Conservation (phyloP, 2,113 vertebrate genomes). For the Polyodon spathula region DNA sequence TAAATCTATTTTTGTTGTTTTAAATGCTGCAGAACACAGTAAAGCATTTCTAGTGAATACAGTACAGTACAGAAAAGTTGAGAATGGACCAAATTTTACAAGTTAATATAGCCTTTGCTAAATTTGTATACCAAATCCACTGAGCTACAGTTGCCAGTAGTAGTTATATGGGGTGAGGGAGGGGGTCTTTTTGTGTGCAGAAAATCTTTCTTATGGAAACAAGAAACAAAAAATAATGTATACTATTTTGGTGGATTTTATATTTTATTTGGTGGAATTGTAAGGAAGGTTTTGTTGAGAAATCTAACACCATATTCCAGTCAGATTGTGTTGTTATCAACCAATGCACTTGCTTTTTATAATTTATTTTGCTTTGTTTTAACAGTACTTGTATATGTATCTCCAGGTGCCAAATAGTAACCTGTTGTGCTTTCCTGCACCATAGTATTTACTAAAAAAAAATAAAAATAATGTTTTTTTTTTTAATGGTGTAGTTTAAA, state of each 20-base stretch:
- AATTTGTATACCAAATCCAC: constrained; percentile 55
- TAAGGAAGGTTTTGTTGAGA: not conserved
- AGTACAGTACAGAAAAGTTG: constrained; percentile 41
- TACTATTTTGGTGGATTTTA: constrained; percentile 52
- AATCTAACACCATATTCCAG: not conserved
- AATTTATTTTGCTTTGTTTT: constrained; percentile 43
- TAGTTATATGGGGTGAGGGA: constrained; percentile 56
- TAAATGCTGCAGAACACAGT: not conserved
- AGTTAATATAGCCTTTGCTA: constrained; percentile 62
- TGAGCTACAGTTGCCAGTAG: constrained; percentile 62
- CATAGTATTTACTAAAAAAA: constrained; percentile 42
- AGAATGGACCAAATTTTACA: constrained; percentile 69
- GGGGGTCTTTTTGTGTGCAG: constrained; percentile 57
- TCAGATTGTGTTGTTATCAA: constrained; percentile 40
- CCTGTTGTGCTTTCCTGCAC: constrained; percentile 45
- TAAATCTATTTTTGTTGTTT: constrained; percentile 3
- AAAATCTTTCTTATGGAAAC: constrained; percentile 69
- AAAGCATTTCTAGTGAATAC: constrained; percentile 43
- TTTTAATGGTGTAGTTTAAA: constrained; percentile 53
- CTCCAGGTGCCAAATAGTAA: constrained; percentile 58
- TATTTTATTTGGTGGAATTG: constrained; percentile 46
- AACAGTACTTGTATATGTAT: constrained; percentile 24
- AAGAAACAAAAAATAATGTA: constrained; percentile 48
- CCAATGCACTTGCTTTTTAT: constrained; percentile 47
- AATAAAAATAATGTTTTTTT: constrained; percentile 41